Evolutionary conservation across 1,140 invertebrate genomes (phyloP).

Genomic region (Neodiprion fabricii): DNA sequence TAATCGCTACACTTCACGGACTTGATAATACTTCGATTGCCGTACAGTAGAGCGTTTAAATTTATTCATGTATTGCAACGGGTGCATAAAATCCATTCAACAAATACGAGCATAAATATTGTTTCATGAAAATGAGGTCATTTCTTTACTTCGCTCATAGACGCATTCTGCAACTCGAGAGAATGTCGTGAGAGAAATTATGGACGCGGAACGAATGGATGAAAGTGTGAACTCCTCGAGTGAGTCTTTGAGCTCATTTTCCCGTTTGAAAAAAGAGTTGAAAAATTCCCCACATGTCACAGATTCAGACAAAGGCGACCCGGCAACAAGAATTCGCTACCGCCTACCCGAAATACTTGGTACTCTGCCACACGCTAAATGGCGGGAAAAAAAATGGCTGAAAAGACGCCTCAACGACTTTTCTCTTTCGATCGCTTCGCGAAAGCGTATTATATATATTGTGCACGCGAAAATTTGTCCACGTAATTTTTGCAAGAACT

Average conservation of each 20-base stretch:
- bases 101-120: not conserved
- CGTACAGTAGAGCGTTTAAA: too few relatives aligned
- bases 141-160: not conserved
- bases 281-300: not conserved
- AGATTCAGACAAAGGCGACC: not conserved
- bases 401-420: not conserved
- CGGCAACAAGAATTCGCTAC: constrained; percentile 26
- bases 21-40: not conserved
- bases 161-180: too few relatives aligned
- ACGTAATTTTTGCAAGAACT: too few relatives aligned
- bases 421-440: not conserved
- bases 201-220: not conserved
- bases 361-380: constrained; percentile 21
- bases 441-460: too few relatives aligned
- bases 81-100: not conserved
- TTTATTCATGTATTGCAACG: too few relatives aligned
- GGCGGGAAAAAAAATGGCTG: not conserved
- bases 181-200: not conserved
- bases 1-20: constrained; percentile 12
- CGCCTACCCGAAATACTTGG: constrained; percentile 34
- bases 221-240: not conserved
- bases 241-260: not conserved
- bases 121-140: not conserved
- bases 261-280: not conserved
- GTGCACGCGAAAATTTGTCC: too few relatives aligned